Percentiles rank a stretch among this genome's conserved stretches.
Evolutionary conservation across 2,113 vertebrate genomes (phyloP).

Genomic region (Eretmochelys imbricata): DNA sequence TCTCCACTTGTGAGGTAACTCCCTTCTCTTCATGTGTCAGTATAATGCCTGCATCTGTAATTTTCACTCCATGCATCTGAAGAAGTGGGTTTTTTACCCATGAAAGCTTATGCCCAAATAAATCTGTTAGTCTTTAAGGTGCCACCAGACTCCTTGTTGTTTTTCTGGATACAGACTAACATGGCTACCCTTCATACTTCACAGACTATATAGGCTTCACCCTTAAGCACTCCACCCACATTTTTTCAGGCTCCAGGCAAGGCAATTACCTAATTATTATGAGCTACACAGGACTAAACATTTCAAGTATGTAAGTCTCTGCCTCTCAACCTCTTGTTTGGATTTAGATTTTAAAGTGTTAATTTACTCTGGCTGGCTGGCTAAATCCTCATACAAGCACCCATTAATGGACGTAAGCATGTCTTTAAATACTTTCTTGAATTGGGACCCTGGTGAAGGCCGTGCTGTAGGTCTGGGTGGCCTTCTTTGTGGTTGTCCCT

Average conservation of each 20-base stretch:
- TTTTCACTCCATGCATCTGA: too few species aligned
- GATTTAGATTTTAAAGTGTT: background rate
- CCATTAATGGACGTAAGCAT: background rate
- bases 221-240: background rate
- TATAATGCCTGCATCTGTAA: too few species aligned
- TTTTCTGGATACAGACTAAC: too few species aligned
- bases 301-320: background rate
- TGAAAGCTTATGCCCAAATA: too few species aligned
- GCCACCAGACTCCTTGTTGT: too few species aligned
- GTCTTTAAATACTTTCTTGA: background rate
- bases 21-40: too few species aligned
- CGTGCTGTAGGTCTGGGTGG: background rate
- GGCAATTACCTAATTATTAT: background rate
- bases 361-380: background rate
- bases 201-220: background rate
- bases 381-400: background rate
- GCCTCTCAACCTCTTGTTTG: background rate
- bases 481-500: background rate
- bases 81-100: too few species aligned
- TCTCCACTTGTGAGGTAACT: too few species aligned
- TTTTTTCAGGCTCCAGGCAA: background rate
- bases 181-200: too few species aligned
- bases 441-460: fast-evolving
- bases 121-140: too few species aligned
- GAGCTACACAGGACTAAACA: background rate